phyloP scores from a whole-genome alignment of 2,797 vertebrate species.

The Tiaroga cobitis region DNA sequence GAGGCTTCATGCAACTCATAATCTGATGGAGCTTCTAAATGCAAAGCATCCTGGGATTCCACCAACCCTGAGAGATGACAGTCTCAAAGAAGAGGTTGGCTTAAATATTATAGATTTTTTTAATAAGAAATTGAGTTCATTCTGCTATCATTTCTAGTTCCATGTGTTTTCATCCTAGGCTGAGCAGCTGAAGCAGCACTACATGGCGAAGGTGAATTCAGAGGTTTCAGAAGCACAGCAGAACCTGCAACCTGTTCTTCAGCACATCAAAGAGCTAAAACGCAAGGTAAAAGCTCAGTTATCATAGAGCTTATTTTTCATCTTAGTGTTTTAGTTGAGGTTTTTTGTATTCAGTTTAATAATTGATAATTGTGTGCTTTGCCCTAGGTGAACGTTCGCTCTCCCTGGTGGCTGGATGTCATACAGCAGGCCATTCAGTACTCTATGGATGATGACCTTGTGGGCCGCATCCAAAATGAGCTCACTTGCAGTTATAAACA shows the following conservation, averaged over 20 bases:
- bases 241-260: constrained; percentile 89
- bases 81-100: constrained; percentile 90
- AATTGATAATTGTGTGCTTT: background rate
- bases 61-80: constrained; percentile 91
- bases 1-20: constrained; percentile 99
- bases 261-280: constrained; percentile 91
- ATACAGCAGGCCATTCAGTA: constrained; percentile 82
- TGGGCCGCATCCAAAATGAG: constrained; percentile 92
- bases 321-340: background rate
- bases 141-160: background rate
- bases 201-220: constrained; percentile 96
- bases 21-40: constrained; percentile 90
- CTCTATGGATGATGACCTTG: constrained; percentile 89
- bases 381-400: constrained; percentile 83
- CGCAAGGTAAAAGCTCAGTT: constrained; percentile 80
- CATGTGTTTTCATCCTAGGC: constrained; percentile 75
- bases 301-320: background rate
- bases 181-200: constrained; percentile 93
- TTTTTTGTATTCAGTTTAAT: background rate
- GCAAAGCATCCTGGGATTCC: constrained; percentile 94
- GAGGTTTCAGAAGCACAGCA: constrained; percentile 94
- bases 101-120: background rate
- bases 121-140: background rate
- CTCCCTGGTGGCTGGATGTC: constrained; percentile 96
- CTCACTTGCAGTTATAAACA: constrained; percentile 93